Conservation (phyloP, 2,113 vertebrate genomes). For the Porphyrio hochstetteri region DNA sequence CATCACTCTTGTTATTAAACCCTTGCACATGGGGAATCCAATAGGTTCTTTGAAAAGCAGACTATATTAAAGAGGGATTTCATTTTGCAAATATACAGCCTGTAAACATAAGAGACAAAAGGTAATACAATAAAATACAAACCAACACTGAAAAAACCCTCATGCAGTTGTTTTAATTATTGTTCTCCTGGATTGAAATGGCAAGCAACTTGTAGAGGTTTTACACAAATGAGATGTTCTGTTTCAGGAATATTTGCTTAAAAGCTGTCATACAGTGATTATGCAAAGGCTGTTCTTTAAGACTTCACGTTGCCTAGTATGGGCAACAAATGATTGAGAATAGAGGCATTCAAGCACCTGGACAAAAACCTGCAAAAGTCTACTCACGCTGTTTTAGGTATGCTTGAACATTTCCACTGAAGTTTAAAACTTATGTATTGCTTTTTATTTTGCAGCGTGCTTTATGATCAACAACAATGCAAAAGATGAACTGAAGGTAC, state of each 20-base stretch:
- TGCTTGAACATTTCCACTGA: not conserved
- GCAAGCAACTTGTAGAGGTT: not conserved
- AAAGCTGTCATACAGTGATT: not conserved
- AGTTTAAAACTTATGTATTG: not conserved
- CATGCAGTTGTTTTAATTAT: not conserved
- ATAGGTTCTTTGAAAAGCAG: not conserved
- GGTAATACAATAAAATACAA: not conserved
- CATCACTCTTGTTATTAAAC: slow-evolving; percentile 17
- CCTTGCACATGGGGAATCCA: not conserved
- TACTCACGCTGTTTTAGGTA: not conserved
- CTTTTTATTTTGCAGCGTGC: not conserved
- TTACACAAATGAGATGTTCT: not conserved
- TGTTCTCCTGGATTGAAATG: not conserved
- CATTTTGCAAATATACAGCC: not conserved
- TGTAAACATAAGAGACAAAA: slow-evolving; percentile 17
- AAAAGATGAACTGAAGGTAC: not conserved
- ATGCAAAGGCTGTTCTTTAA: not conserved
- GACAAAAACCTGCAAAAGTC: not conserved
- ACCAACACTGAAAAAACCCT: not conserved
- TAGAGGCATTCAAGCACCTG: not conserved
- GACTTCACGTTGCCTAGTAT: not conserved
- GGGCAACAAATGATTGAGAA: not conserved
- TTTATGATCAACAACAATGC: not conserved
- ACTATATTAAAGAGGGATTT: slow-evolving; percentile 38
- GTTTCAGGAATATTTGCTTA: not conserved